These are phyloP conservation scores for Salminus brasiliensis DNA, from an alignment of 2,113 vertebrate species.

Conservation along the genomic window DNA sequence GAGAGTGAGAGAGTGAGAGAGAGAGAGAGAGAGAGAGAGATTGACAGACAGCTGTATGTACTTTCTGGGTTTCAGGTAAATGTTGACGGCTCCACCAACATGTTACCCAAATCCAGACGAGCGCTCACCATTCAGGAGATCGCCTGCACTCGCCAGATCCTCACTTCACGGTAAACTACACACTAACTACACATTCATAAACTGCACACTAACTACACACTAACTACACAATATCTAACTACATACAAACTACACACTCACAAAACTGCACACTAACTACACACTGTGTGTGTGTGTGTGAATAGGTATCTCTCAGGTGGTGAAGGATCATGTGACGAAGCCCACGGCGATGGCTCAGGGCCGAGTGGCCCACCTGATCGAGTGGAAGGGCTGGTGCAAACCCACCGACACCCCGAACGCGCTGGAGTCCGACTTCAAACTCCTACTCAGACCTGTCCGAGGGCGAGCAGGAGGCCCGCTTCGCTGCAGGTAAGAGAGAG, in stretches of 20 bases:
- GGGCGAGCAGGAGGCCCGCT: constrained; percentile 95
- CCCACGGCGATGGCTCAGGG: constrained; percentile 98
- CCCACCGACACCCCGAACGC: constrained; percentile 86
- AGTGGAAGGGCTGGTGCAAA: constrained; percentile 98
- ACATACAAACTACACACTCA: too few relatives aligned
- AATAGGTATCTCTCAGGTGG: constrained; percentile 94
- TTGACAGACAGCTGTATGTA: neutral
- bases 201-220: too few relatives aligned
- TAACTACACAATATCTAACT: too few relatives aligned
- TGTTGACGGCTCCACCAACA: constrained; percentile 95
- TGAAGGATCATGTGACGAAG: constrained; percentile 98
- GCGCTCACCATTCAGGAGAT: constrained; percentile 98
- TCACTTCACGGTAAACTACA: constrained; percentile 87
- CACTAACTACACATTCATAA: neutral
- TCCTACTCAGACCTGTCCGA: constrained; percentile 95
- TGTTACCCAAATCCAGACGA: constrained; percentile 98
- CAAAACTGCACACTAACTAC: too few relatives aligned
- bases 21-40: neutral
- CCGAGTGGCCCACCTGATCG: constrained; percentile 94
- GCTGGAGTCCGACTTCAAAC: constrained; percentile 89
- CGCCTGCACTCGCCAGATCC: constrained; percentile 92
- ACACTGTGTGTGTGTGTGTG: neutral
- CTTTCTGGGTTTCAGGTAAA: constrained; percentile 82
- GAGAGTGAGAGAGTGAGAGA: too few relatives aligned
- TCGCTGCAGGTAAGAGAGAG: constrained; percentile 85